phyloP scores from a whole-genome alignment of 2,888 invertebrate species.

The Enoplolaimus lenunculus region DNA sequence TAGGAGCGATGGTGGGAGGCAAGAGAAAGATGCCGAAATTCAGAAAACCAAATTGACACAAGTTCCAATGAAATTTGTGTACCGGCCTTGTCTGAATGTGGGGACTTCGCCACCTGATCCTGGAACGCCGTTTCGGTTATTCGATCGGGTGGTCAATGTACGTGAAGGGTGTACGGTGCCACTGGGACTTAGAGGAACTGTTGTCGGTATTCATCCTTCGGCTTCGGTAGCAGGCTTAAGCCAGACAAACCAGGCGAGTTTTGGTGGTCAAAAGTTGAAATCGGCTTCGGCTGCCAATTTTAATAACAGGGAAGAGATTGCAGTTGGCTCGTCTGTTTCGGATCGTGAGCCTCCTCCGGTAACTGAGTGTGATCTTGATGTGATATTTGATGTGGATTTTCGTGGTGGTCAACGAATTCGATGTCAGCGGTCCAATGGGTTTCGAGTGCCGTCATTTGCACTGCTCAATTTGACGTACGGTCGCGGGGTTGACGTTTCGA shows the following conservation, averaged over 20 bases:
- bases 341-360: conserved; percentile 33
- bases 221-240: conserved; percentile 1
- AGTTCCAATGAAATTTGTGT: background rate
- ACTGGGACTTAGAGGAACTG: conserved; percentile 64
- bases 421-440: conserved; percentile 43
- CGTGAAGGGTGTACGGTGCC: conserved; percentile 62
- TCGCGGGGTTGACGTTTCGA: conserved; percentile 33
- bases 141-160: conserved; percentile 70
- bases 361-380: conserved; percentile 55
- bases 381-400: conserved; percentile 65
- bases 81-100: conserved; percentile 28
- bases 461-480: conserved; percentile 54
- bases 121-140: conserved; percentile 53
- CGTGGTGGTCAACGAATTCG: conserved; percentile 51
- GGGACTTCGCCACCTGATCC: conserved; percentile 52
- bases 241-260: conserved; percentile 22
- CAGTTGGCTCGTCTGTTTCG: background rate
- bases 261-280: background rate
- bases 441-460: conserved; percentile 47
- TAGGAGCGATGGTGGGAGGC: conserved; percentile 4
- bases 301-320: conserved; percentile 41
- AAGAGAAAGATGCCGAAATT: background rate
- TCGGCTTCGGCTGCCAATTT: conserved; percentile 37
- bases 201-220: conserved; percentile 52
- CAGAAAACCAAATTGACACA: too few relatives aligned